Conservation (phyloP, 2,113 vertebrate genomes). For the Saccopteryx bilineata region DNA sequence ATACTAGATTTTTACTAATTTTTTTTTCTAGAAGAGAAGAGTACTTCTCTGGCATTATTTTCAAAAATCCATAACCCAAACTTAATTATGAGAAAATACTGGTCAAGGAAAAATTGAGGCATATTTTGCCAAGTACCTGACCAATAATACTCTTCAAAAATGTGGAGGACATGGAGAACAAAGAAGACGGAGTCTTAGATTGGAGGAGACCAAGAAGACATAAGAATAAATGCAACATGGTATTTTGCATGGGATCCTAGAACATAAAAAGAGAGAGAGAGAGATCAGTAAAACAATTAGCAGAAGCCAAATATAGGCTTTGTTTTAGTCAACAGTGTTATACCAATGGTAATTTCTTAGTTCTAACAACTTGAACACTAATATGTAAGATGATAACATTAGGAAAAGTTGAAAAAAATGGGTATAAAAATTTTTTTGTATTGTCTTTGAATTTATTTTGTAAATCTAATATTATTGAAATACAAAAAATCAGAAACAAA, state of each 20-base stretch:
- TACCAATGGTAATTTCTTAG: neutral
- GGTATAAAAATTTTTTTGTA: neutral
- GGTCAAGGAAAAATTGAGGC: neutral
- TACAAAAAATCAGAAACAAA: neutral
- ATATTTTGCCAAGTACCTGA: neutral
- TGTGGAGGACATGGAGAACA: neutral
- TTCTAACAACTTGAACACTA: neutral
- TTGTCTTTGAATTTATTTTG: neutral
- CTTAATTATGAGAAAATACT: neutral
- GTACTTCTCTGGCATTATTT: neutral
- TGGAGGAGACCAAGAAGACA: neutral
- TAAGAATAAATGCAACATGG: fast-evolving
- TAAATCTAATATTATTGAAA: neutral
- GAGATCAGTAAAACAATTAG: neutral
- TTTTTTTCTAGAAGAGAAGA: neutral
- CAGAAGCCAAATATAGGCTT: neutral
- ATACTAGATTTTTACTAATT: neutral
- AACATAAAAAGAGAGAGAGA: neutral
- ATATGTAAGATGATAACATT: neutral
- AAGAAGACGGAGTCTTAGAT: neutral
- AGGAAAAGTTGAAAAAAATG: neutral
- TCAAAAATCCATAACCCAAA: neutral
- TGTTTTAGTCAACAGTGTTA: neutral
- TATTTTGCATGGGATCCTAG: fast-evolving
- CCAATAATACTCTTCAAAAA: neutral